Evolutionary conservation across 2,797 vertebrate genomes (phyloP), one percentile per base, ranked within the genome.

Genomic region (Takifugu rubripes): DNA sequence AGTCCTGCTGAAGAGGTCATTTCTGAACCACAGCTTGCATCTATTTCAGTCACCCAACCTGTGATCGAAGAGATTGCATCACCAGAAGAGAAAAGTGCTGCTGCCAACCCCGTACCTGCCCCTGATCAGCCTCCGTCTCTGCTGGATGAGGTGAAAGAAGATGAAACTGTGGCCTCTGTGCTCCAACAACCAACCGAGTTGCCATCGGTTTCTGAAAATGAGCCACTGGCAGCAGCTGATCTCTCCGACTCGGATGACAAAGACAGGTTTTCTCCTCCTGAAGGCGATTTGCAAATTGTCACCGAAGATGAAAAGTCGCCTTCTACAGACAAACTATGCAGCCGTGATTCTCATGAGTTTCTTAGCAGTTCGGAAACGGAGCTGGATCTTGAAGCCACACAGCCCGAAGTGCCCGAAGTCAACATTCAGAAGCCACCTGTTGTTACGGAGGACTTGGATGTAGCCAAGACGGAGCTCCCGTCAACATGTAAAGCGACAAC

Each of bases 311-410:
- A 91, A 50, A 89, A 88, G 12, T 29, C 84, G 29, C 31, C 11
- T 68, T 15, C 26, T 75, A 25, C 56, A 2, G 92, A 93, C 44
- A 90, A 85, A 67, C 70, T 85, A 46, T 87, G 79, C 0, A 83
- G 66, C 15, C 70, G 81, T 52, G 91, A 94, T 21, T 90, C 91
- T 56, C 89, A 93, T n/a, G 84, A 91, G 31, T 90, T 91, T 0
- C 88, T 91, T 16, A 82, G 59, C 51, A 75, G 27, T 73, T 82
- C 74, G 69, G 84, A 89, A 61, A 68, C 82, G 62, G 86, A 90
- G 47, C 24, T 65, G 11, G 77, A 88, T 49, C 56, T 75, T 60
- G 83, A 89, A 56, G 59, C 51, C 5, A 56, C 63, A 31, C 74
- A 82, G 42, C 29, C 64, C 25, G 84, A 89, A 59, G 52, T 79